Conservation (phyloP, 2,888 invertebrate genomes). For the Spodoptera picta region DNA sequence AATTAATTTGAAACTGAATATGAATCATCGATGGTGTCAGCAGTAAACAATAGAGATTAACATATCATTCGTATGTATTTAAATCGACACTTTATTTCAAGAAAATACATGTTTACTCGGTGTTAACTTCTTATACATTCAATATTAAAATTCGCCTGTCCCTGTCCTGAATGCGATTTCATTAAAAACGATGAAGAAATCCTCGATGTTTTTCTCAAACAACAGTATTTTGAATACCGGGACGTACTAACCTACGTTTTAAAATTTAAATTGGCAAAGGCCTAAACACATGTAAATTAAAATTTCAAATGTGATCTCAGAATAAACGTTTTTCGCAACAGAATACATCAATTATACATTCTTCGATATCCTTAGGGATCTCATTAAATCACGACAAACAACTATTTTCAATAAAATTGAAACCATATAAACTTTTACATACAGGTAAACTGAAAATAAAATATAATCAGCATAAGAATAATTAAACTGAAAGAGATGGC, state of each 20-base stretch:
- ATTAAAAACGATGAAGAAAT: slow-evolving; percentile 1
- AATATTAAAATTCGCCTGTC: slow-evolving; percentile 10
- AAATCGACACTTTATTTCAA: not conserved
- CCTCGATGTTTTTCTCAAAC: not conserved
- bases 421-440: too few relatives aligned
- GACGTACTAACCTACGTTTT: slow-evolving; percentile 1
- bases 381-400: slow-evolving; percentile 1
- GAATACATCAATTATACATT: not conserved
- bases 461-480: too few relatives aligned
- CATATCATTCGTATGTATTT: not conserved
- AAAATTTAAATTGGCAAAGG: not conserved
- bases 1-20: too few relatives aligned
- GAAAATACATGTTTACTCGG: not conserved
- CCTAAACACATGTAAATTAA: not conserved
- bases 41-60: not conserved
- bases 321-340: slow-evolving; percentile 2
- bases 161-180: not conserved
- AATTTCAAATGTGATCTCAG: slow-evolving; percentile 4
- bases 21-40: too few relatives aligned
- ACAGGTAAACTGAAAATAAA: not conserved
- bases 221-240: not conserved
- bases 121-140: slow-evolving; percentile 6
- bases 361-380: not conserved
- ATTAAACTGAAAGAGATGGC: too few relatives aligned
- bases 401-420: not conserved